Percentiles rank a stretch among this genome's conserved stretches.
phyloP scores from a whole-genome alignment of 2,113 vertebrate genomes.

The Dicerorhinus sumatrensis region DNA sequence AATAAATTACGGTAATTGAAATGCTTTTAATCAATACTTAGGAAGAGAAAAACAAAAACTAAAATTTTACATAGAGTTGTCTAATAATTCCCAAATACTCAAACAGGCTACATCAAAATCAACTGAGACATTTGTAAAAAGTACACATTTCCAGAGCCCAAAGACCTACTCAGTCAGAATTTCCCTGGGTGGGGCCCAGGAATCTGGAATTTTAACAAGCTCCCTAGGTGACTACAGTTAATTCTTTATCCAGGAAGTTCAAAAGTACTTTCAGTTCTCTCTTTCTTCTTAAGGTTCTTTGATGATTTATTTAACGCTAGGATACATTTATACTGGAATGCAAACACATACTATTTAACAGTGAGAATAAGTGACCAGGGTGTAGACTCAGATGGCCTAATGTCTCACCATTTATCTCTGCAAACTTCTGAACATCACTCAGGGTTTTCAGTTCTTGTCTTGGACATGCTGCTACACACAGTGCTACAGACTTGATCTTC shows the following conservation, averaged over 20 bases:
- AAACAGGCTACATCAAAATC: conserved; percentile 10
- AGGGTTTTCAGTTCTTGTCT: conserved; percentile 92
- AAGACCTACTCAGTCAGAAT: conserved; percentile 31
- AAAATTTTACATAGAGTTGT: conserved; percentile 4
- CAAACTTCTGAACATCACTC: conserved; percentile 95
- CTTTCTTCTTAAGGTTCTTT: conserved; percentile 3
- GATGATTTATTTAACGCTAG: neutral
- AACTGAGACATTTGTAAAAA: conserved; percentile 6
- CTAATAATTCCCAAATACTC: conserved; percentile 36
- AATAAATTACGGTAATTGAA: conserved; percentile 27
- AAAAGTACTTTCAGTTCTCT: conserved; percentile 3
- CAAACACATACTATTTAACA: neutral
- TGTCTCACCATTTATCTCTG: conserved; percentile 94
- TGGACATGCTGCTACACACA: conserved; percentile 96
- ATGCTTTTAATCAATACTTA: conserved; percentile 2
- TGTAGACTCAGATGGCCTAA: neutral
- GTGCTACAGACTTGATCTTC: conserved; percentile 95
- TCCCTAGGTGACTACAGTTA: neutral
- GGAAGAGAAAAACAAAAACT: neutral
- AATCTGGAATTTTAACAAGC: conserved; percentile 19
- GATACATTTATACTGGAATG: neutral
- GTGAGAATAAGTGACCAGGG: neutral
- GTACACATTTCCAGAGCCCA: neutral
- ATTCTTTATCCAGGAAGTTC: conserved; percentile 18
- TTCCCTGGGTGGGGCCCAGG: neutral